Conservation (phyloP, 2,113 vertebrate species). For the Plecotus auritus region DNA sequence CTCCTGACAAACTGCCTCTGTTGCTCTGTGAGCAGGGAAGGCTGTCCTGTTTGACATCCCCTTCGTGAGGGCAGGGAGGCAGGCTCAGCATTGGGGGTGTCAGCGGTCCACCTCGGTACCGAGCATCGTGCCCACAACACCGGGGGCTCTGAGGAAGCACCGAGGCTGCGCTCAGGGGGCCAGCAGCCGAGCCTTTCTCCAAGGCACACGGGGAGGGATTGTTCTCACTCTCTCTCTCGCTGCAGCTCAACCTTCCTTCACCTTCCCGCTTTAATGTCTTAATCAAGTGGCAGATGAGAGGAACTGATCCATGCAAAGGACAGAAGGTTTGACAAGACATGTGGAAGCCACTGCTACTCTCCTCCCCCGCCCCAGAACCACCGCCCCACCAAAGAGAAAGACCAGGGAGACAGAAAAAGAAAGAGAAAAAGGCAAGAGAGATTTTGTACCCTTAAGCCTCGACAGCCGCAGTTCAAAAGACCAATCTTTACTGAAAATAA, state of each 20-base stretch:
- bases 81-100: not conserved
- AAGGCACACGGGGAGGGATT: slow-evolving; percentile 21
- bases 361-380: slow-evolving; percentile 17
- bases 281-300: slow-evolving; percentile 83
- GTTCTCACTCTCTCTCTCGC: slow-evolving; percentile 45
- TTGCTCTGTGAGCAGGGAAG: not conserved
- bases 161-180: not conserved
- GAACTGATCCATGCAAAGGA: slow-evolving; percentile 80
- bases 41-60: not conserved
- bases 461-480: slow-evolving; percentile 84
- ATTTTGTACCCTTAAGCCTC: slow-evolving; percentile 86
- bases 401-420: slow-evolving; percentile 73
- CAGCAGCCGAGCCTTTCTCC: not conserved
- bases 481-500: slow-evolving; percentile 88
- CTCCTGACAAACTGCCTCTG: not conserved
- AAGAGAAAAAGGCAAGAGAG: slow-evolving; percentile 66
- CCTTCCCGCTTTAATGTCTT: slow-evolving; percentile 83
- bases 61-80: not conserved
- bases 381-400: slow-evolving; percentile 54
- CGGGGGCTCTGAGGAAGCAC: not conserved
- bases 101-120: not conserved
- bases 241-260: slow-evolving; percentile 78
- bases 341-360: slow-evolving; percentile 62
- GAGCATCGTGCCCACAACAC: not conserved
- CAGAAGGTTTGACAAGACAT: slow-evolving; percentile 72